A percentile compares a stretch with the other conserved stretches of the same genome.
phyloP scores from a whole-genome alignment of 1,140 invertebrate genomes.

The Trialeurodes vaporariorum region DNA sequence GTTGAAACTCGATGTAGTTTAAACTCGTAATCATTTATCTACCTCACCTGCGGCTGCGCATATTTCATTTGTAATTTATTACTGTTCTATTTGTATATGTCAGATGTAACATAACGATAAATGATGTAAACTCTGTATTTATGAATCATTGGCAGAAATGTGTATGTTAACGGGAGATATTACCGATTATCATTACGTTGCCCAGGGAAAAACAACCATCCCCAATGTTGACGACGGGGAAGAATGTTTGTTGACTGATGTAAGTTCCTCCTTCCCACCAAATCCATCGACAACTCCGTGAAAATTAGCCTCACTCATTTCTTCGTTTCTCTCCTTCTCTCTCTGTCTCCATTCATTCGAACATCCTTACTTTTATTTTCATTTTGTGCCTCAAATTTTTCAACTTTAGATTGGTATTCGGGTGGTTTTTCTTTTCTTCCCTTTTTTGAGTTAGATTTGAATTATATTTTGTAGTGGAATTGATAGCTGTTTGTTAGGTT shows the following conservation, averaged over 20 bases:
- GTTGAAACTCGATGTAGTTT: no score
- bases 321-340: neutral
- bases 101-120: no score
- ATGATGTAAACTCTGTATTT: neutral
- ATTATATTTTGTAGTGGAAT: neutral
- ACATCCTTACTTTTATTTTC: neutral
- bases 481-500: conserved; percentile 2
- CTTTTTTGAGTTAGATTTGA: conserved; percentile 10
- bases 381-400: neutral
- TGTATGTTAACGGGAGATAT: conserved; percentile 74
- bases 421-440: neutral
- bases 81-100: no score
- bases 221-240: conserved; percentile 93
- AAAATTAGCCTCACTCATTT: conserved; percentile 5
- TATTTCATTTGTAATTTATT: no score
- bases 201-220: conserved; percentile 95
- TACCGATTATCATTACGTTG: conserved; percentile 83
- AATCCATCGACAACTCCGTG: neutral
- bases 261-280: conserved; percentile 46
- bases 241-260: conserved; percentile 86
- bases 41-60: no score
- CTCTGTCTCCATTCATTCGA: neutral
- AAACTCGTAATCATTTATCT: no score
- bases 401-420: neutral
- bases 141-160: conserved; percentile 44